These are phyloP conservation scores for Crossocerus cetratus DNA, from an alignment of 2,888 invertebrate species.

Conservation along the genomic window DNA sequence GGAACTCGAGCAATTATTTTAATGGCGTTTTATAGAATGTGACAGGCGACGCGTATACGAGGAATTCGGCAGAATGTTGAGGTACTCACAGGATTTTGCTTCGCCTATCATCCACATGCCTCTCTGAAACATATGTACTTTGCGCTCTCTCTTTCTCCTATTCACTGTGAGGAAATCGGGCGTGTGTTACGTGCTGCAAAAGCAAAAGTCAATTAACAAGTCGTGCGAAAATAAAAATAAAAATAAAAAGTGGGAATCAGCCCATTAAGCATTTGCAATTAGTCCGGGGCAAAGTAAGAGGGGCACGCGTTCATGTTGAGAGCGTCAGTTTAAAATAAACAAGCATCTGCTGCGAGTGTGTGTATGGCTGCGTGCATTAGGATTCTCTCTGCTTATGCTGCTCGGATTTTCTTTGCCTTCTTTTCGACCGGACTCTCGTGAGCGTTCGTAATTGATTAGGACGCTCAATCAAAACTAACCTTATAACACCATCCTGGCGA, in stretches of 20 bases:
- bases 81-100: slow-evolving; percentile 50
- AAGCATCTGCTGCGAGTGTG: not conserved
- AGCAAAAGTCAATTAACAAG: slow-evolving; percentile 53
- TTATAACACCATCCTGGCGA: no score
- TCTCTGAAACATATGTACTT: slow-evolving; percentile 27
- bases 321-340: not conserved
- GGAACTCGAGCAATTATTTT: slow-evolving; percentile 44
- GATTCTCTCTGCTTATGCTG: no score
- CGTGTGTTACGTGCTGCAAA: slow-evolving; percentile 42
- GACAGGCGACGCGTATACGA: slow-evolving; percentile 28
- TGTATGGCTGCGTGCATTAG: not conserved
- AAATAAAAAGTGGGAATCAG: slow-evolving; percentile 38
- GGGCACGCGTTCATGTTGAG: not conserved
- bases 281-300: slow-evolving; percentile 21
- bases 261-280: slow-evolving; percentile 46
- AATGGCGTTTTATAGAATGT: slow-evolving; percentile 42
- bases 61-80: slow-evolving; percentile 45
- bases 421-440: not conserved
- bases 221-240: slow-evolving; percentile 40
- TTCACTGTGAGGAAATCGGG: not conserved
- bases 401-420: not conserved
- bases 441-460: not conserved
- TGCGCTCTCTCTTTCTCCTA: not conserved
- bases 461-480: not conserved
- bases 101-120: slow-evolving; percentile 29